Evolutionary conservation across 2,888 invertebrate species (phyloP).

Genomic region (Amiota minor): DNA sequence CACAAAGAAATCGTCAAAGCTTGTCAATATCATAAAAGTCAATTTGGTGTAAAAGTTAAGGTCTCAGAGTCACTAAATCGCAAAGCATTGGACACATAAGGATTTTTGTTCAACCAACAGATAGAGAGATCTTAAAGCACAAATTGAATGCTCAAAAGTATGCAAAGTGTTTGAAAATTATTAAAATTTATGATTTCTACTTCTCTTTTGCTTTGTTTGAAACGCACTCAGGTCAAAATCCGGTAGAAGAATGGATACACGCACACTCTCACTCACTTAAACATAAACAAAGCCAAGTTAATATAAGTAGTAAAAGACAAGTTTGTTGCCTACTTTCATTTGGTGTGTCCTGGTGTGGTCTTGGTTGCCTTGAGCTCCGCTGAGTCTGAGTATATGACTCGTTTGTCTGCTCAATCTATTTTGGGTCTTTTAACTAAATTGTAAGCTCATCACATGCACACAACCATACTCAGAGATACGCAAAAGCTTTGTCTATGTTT

Average conservation of each 20-base stretch:
- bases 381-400: not conserved
- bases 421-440: not conserved
- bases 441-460: constrained; percentile 12
- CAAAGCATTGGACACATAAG: constrained; percentile 33
- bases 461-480: not conserved
- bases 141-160: constrained; percentile 42
- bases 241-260: not conserved
- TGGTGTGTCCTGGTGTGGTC: not conserved
- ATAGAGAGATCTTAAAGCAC: constrained; percentile 15
- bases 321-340: not conserved
- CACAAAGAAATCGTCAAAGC: not conserved
- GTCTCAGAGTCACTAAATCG: constrained; percentile 56
- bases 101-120: not conserved
- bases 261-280: not conserved
- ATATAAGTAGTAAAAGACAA: not conserved
- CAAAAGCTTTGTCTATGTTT: constrained; percentile 45
- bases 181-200: constrained; percentile 8
- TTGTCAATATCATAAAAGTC: constrained; percentile 31
- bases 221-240: not conserved
- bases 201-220: not conserved
- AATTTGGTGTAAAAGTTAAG: constrained; percentile 38
- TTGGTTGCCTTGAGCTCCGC: not conserved
- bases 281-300: not conserved
- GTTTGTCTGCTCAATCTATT: not conserved
- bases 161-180: constrained; percentile 27